These are phyloP conservation scores for Psephotus haematonotus DNA, from an alignment of 2,113 vertebrate genomes.

Conservation along the genomic window DNA sequence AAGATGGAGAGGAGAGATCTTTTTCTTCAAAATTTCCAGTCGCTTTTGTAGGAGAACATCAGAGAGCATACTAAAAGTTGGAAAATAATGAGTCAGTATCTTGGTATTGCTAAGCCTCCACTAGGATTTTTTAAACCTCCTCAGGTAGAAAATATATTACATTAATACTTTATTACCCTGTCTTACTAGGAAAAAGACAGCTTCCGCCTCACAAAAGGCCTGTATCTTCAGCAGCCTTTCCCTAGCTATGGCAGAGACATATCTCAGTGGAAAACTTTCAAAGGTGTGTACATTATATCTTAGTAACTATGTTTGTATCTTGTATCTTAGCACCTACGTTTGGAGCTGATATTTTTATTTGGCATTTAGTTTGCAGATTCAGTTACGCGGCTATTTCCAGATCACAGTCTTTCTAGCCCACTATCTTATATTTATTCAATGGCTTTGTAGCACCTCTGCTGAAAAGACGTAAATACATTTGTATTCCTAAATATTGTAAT, in stretches of 20 bases:
- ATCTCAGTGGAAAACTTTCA: background rate
- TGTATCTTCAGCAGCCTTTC: background rate
- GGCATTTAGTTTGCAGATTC: background rate
- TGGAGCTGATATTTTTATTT: background rate
- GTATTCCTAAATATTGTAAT: constrained; percentile 23
- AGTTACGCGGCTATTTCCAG: background rate
- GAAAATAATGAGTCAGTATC: background rate
- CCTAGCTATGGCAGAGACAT: background rate
- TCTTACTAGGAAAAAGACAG: background rate
- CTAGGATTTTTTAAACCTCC: background rate
- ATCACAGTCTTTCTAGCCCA: background rate
- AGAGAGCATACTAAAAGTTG: background rate
- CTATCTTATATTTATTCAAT: constrained; percentile 15
- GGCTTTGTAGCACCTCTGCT: background rate
- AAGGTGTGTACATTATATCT: background rate
- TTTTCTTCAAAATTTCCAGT: background rate
- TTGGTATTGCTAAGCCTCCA: background rate
- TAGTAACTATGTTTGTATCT: background rate
- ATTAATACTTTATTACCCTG: background rate
- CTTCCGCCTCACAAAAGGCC: background rate
- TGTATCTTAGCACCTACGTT: background rate
- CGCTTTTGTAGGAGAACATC: background rate
- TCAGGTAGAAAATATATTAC: background rate
- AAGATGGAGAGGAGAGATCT: background rate
- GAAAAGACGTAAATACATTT: background rate